Evolutionary conservation across 2,113 vertebrate genomes (phyloP), one percentile per base, ranked within the genome.

Genomic region (Cichladusa arquata): DNA sequence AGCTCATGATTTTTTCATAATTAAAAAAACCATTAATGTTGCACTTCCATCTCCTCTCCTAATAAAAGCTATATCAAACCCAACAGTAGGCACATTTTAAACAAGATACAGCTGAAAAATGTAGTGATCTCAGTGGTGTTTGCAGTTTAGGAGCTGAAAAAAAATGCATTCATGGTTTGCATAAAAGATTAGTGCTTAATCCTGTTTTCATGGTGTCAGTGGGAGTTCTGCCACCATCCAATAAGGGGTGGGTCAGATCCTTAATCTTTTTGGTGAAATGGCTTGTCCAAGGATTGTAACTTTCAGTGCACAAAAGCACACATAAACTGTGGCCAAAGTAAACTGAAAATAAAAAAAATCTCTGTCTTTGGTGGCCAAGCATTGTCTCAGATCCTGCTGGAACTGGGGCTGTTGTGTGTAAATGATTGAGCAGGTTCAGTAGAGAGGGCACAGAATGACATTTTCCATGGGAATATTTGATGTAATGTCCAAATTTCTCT

Each of bases 171-270:
- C 28, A 45, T 54, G 22, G 11, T 86, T 94, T 84, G 36, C 34
- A 22, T 93, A 81, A 90, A 84, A 56, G 88, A 79, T 96, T 81
- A 96, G 48, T 4, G 6, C 64, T 86, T 90, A 85, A 96, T 95
- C 72, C 86, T 92, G 28, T 93, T 95, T 94, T 88, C 61, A 19
- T 28, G 56, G 72, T 86, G 79, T 73, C 64, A 86, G 56, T 78
- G 67, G 92, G 88, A 92, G 60, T 45, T 95, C 48, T 93, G 82
- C 77, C 80, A 90, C 38, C 11, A 38, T 84, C 92, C 61, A 88
- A 5, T 16, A 73, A 61, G 31, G 48, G 33, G 56, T 12, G 48
- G 79, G 48, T 93, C 31, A 70, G 60, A 80, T 74, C 31, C 40
- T 57, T 53, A 81, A 88, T 71, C 17, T 84, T 53, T 71, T 60